A percentile compares a stretch with the other conserved stretches of the same genome.
phyloP scores from a whole-genome alignment of 2,888 invertebrate species.

The Polia nebulosa region DNA sequence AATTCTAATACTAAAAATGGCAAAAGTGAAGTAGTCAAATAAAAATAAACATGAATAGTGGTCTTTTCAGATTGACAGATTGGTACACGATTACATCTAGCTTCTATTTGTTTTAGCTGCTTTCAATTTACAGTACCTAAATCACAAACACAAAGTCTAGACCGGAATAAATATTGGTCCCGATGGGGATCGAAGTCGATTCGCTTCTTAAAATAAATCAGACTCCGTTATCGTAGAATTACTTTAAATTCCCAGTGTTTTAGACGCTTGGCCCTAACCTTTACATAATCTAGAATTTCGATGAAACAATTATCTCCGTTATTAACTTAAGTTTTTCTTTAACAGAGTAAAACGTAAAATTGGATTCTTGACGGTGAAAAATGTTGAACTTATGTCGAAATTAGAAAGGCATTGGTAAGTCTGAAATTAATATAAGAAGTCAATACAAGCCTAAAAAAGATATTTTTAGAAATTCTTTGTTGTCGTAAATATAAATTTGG shows the following conservation, averaged over 20 bases:
- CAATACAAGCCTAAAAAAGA: background rate
- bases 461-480: background rate
- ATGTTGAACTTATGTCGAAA: background rate
- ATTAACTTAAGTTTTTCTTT: conserved; percentile 3
- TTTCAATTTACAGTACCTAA: conserved; percentile 5
- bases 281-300: background rate
- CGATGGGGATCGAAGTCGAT: background rate
- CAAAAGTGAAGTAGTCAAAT: background rate
- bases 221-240: background rate
- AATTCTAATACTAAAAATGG: no score
- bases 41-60: background rate
- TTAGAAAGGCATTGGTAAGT: conserved; percentile 23
- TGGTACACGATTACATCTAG: background rate
- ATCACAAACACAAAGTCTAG: background rate
- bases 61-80: background rate
- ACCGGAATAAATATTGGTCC: conserved; percentile 9
- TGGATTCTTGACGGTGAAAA: conserved; percentile 3
- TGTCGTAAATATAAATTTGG: no score
- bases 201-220: background rate
- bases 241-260: background rate
- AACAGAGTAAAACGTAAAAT: background rate
- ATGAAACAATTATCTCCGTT: background rate
- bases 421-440: background rate
- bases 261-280: background rate
- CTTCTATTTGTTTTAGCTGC: background rate